phyloP scores from a whole-genome alignment of 1,140 invertebrate genomes.

The Pteromalus puparum region DNA sequence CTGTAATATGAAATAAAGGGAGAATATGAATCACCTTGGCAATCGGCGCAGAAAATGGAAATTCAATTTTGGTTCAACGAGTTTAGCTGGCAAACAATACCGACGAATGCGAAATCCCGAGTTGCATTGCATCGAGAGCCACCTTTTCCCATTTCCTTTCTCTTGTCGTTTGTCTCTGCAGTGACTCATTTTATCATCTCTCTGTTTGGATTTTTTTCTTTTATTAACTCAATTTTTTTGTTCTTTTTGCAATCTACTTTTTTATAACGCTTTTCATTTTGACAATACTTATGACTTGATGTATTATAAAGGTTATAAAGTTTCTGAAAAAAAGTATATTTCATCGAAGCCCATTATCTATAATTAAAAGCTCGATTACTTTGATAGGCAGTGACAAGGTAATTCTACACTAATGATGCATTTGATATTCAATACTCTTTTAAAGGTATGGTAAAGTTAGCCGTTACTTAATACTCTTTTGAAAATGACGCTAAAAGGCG shows the following conservation, averaged over 20 bases:
- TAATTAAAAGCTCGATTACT: not conserved
- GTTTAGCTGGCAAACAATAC: conserved; percentile 3
- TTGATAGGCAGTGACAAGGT: not conserved
- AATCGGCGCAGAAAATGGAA: not conserved
- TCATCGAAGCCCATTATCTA: not conserved
- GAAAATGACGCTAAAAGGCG: not conserved
- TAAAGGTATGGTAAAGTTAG: not conserved
- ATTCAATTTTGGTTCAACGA: not conserved
- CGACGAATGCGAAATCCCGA: not conserved
- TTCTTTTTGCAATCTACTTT: not conserved
- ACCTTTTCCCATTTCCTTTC: not conserved
- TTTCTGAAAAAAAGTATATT: not conserved
- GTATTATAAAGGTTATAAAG: not conserved
- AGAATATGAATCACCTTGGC: not conserved
- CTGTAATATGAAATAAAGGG: not conserved
- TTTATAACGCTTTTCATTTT: not conserved
- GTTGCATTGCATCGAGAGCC: not conserved
- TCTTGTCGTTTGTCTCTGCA: not conserved
- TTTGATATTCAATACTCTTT: not conserved
- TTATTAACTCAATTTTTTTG: not conserved
- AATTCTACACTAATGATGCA: not conserved
- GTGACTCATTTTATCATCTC: not conserved
- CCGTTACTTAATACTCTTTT: not conserved
- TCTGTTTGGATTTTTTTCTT: not conserved
- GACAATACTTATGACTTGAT: not conserved